These are phyloP conservation scores for Anoplolepis gracilipes DNA, from an alignment of 1,140 invertebrate species.

Conservation along the genomic window DNA sequence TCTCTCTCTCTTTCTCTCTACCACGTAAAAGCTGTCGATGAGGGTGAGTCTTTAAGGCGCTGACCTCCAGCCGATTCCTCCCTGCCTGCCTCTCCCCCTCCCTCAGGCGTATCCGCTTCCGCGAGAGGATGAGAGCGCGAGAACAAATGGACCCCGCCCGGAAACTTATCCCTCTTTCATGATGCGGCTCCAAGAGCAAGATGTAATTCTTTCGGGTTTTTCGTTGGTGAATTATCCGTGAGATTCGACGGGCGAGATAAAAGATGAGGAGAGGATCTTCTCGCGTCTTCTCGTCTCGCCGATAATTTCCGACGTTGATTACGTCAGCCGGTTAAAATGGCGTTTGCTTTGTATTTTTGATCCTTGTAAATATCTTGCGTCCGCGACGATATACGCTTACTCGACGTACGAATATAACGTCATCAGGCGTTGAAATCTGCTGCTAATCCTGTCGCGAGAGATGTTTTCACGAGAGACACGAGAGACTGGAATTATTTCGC, in stretches of 20 bases:
- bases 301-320: not conserved
- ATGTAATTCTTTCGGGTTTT: constrained; percentile 39
- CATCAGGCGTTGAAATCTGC: not conserved
- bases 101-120: constrained; percentile 18
- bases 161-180: constrained; percentile 44
- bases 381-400: too few species aligned
- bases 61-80: constrained; percentile 23
- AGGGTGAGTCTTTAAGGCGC: constrained; percentile 66
- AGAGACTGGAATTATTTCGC: constrained; percentile 16
- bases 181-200: not conserved
- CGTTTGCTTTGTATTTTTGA: too few species aligned
- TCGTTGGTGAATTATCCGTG: constrained; percentile 43
- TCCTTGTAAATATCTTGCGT: too few species aligned
- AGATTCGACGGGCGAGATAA: constrained; percentile 4
- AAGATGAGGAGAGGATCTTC: too few species aligned
- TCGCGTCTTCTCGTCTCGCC: too few species aligned
- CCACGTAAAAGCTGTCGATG: constrained; percentile 72
- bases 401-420: not conserved
- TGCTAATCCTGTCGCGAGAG: not conserved
- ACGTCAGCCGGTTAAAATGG: too few species aligned
- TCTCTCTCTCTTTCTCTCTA: too few species aligned
- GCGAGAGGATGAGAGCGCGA: constrained; percentile 50
- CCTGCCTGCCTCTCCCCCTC: too few species aligned
- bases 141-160: constrained; percentile 64
- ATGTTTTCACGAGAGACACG: not conserved